Evolutionary conservation across 2,888 invertebrate genomes (phyloP), one percentile per base, ranked within the genome.

Genomic region (Neoaliturus tenellus): DNA sequence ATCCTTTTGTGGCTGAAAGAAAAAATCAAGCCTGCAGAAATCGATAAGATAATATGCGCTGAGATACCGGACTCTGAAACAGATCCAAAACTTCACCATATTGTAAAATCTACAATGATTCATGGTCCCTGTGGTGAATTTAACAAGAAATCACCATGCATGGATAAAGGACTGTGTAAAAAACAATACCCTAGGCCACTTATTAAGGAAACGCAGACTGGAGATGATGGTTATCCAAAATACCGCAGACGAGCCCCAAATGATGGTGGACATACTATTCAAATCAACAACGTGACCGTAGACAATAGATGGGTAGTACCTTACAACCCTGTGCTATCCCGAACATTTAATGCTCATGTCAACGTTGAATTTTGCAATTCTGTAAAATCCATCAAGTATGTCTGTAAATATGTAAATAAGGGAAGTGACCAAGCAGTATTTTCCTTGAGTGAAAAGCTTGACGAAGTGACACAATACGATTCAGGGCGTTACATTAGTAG

Each of bases 51-150:
- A 3, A 89, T 91, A 5, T 84, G 84, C 8, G 90, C 90, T 23
- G 90, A 90, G 86, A 81, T 91, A 25, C 89, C 90, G 6, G 85
- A 90, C 85, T 86, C 86, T 28, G 51, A 87, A 10, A 14, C 23
- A 31, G 88, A 90, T 87, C 88, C 87, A 20, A 69, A 81, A 12
- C 83, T 91, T 5, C 85, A 86, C 84, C 82, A 87, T 20, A 86
- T 86, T 78, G 83, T 85, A 35, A 86, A 48, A 48, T 85, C 58
- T 23, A 82, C 84, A 80, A 86, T 89, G 88, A 88, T 89, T 58
- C 90, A 90, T 87, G 89, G 90, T 4, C 89, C 89, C 14, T 90
- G 90, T 86, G 89, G 89, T 10, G 35, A n/a, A 17, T 78, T 88
- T 14, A 90, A 90, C 86, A 80, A 55, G 6, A 86, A 87, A 28